A percentile compares a stretch with the other conserved stretches of the same genome.
phyloP scores from a whole-genome alignment of 2,797 vertebrate species.

The Sparidentex hasta region DNA sequence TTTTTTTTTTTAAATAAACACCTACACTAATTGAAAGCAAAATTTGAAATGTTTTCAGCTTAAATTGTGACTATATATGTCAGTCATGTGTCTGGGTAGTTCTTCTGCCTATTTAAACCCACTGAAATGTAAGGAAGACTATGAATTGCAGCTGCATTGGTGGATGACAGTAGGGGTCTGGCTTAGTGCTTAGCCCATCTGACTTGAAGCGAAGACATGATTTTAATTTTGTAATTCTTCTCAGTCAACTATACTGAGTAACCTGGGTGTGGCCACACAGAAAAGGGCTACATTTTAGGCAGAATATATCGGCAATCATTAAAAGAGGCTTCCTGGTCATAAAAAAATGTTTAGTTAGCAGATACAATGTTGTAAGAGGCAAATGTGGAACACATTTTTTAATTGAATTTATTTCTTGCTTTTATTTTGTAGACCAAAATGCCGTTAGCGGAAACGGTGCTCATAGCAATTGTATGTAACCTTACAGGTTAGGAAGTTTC shows the following conservation, averaged over 20 bases:
- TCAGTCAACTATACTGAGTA: background rate
- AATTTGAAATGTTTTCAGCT: background rate
- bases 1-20: no score
- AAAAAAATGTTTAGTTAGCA: background rate
- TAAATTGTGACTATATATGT: background rate
- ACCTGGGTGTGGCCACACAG: background rate
- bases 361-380: background rate
- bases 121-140: background rate
- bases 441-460: conserved; percentile 6
- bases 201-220: background rate
- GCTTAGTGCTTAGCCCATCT: background rate
- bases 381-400: background rate
- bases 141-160: background rate
- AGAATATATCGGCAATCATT: background rate
- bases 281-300: background rate
- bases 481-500: background rate
- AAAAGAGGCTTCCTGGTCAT: background rate
- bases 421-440: conserved; percentile 61
- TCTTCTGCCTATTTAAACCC: background rate
- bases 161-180: background rate
- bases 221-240: background rate
- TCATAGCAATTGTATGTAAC: background rate
- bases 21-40: background rate
- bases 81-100: no score
- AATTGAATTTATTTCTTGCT: background rate